Conservation (phyloP, 1,140 invertebrate genomes). For the Lethocerus indicus region DNA sequence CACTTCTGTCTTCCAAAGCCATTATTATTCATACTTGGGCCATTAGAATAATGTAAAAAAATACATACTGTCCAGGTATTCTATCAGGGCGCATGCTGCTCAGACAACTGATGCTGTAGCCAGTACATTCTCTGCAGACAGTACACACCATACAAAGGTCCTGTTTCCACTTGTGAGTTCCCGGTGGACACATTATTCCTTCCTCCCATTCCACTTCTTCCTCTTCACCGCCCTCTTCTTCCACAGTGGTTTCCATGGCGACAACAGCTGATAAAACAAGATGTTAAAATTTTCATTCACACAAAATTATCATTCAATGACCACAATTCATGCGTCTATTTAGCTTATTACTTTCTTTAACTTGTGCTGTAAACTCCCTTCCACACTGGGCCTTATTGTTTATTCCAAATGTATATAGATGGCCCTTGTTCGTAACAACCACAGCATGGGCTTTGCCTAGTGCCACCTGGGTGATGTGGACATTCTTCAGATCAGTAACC, state of each 20-base stretch:
- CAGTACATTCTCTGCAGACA: slow-evolving; percentile 84
- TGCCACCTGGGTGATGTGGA: slow-evolving; percentile 66
- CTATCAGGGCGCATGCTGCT: slow-evolving; percentile 59
- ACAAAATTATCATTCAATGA: too few species aligned
- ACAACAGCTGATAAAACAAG: slow-evolving; percentile 17
- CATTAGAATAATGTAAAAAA: too few species aligned
- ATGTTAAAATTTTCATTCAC: too few species aligned
- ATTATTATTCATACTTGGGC: too few species aligned
- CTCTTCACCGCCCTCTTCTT: slow-evolving; percentile 31
- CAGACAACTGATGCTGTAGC: slow-evolving; percentile 73
- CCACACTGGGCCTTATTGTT: slow-evolving; percentile 98
- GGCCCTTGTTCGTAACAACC: slow-evolving; percentile 71
- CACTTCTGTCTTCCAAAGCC: too few species aligned
- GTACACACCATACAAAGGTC: slow-evolving; percentile 80
- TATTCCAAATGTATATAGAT: slow-evolving; percentile 89
- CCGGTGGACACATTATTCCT: slow-evolving; percentile 44
- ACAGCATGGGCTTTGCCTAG: slow-evolving; percentile 92
- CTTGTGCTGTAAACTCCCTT: slow-evolving; percentile 53
- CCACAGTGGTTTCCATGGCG: slow-evolving; percentile 42
- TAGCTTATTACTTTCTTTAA: slow-evolving; percentile 43
- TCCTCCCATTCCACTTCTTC: slow-evolving; percentile 34
- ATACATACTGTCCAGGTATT: slow-evolving; percentile 70
- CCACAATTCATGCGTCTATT: too few species aligned
- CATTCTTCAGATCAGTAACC: slow-evolving; percentile 57
- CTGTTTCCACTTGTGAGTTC: slow-evolving; percentile 60